These are phyloP conservation scores for Caenorhabditis angaria DNA, from an alignment of 2,888 invertebrate genomes.

Conservation along the genomic window DNA sequence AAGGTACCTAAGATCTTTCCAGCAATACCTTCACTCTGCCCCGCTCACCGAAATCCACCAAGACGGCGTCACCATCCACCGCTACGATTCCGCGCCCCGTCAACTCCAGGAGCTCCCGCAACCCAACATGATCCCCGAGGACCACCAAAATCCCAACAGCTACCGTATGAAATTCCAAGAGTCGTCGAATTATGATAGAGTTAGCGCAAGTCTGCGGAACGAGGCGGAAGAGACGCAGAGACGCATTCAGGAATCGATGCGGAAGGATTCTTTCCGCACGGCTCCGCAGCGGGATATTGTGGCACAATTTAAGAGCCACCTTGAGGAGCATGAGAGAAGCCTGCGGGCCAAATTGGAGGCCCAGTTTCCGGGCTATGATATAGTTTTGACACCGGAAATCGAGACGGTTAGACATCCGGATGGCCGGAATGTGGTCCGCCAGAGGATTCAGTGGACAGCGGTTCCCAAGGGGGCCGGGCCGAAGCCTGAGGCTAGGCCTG, in stretches of 20 bases:
- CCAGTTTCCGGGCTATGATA: slow-evolving; percentile 36
- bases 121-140: slow-evolving; percentile 13
- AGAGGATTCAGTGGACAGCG: slow-evolving; percentile 45
- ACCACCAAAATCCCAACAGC: slow-evolving; percentile 10
- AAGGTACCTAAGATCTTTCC: too few relatives aligned
- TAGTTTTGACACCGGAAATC: slow-evolving; percentile 40
- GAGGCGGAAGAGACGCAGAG: slow-evolving; percentile 39
- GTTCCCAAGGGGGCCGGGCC: slow-evolving; percentile 20
- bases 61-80: slow-evolving; percentile 37
- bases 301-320: slow-evolving; percentile 31
- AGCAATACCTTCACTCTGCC: slow-evolving; percentile 27
- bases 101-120: slow-evolving; percentile 32
- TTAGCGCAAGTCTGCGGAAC: slow-evolving; percentile 25
- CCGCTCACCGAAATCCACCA: slow-evolving; percentile 13
- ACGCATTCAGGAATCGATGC: slow-evolving; percentile 30
- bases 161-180: slow-evolving; percentile 29
- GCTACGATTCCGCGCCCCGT: slow-evolving; percentile 33
- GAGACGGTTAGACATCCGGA: slow-evolving; percentile 39
- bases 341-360: slow-evolving; percentile 32
- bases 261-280: too few relatives aligned
- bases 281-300: slow-evolving; percentile 39
- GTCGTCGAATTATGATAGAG: slow-evolving; percentile 20
- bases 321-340: slow-evolving; percentile 35
- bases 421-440: slow-evolving; percentile 32
- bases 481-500: too few relatives aligned